Percentiles rank a stretch among this genome's conserved stretches.
Conservation (phyloP, 2,797 vertebrate genomes). For the Pangasius djambal region DNA sequence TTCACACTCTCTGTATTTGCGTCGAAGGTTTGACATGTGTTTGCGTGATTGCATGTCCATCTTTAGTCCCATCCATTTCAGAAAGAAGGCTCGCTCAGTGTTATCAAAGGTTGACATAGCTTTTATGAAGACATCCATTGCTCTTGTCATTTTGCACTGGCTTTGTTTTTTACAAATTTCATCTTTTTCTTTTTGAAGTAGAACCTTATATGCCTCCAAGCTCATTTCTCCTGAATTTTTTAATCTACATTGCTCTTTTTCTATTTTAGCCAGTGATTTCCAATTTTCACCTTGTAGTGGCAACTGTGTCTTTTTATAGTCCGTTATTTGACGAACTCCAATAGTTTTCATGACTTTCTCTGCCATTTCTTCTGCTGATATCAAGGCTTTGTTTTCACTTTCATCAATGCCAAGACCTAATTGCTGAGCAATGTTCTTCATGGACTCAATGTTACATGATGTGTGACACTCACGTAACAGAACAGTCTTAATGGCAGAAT, state of each 20-base stretch:
- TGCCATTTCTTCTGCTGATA: background rate
- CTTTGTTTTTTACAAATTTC: background rate
- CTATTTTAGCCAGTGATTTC: constrained; percentile 3
- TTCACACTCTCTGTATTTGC: constrained; percentile 5
- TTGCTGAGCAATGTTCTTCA: background rate
- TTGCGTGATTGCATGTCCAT: constrained; percentile 15
- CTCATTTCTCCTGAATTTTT: background rate
- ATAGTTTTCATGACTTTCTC: constrained; percentile 7
- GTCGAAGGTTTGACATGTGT: constrained; percentile 12
- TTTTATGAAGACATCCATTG: background rate
- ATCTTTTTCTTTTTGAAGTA: constrained; percentile 6
- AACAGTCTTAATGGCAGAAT: constrained; percentile 29
- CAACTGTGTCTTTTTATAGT: constrained; percentile 5
- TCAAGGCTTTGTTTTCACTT: background rate
- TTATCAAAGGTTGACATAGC: background rate
- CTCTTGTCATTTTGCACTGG: background rate
- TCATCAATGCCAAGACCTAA: constrained; percentile 13
- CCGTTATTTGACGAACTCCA: background rate
- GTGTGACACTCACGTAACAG: background rate
- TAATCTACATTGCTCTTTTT: constrained; percentile 10
- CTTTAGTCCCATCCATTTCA: constrained; percentile 29
- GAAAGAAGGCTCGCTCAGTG: constrained; percentile 9
- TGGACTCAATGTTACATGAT: constrained; percentile 52
- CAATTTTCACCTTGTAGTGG: constrained; percentile 26
- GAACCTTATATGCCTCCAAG: background rate